These are phyloP conservation scores for Mercenaria mercenaria DNA, from an alignment of 1,140 invertebrate species.

Conservation along the genomic window DNA sequence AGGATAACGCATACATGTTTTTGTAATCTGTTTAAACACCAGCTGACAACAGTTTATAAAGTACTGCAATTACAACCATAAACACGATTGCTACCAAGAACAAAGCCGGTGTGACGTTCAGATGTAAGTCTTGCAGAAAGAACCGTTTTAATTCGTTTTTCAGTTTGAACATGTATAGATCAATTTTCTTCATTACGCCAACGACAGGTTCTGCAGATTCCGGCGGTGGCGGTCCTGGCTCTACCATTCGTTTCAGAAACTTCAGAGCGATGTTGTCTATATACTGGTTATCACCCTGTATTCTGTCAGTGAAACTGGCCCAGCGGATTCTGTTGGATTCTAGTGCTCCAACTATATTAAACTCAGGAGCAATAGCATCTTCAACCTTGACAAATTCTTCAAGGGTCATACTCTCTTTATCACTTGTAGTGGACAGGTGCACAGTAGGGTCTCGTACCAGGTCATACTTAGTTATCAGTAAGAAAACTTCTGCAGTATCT, in stretches of 20 bases:
- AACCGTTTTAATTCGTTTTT: neutral
- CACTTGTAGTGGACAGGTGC: neutral
- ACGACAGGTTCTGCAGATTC: neutral
- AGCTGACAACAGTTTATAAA: neutral
- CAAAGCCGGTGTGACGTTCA: neutral
- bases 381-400: neutral
- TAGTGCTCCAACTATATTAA: slow-evolving; percentile 16
- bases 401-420: neutral
- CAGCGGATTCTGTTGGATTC: slow-evolving; percentile 19
- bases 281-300: neutral
- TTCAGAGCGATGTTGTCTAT: slow-evolving; percentile 26
- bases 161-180: neutral
- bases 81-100: neutral
- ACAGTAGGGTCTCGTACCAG: neutral
- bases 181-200: neutral
- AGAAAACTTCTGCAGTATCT: slow-evolving; percentile 16
- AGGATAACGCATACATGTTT: too few relatives aligned
- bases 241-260: slow-evolving; percentile 29
- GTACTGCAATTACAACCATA: neutral
- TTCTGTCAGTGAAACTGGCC: slow-evolving; percentile 12
- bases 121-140: neutral
- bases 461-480: slow-evolving; percentile 36
- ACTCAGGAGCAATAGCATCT: neutral
- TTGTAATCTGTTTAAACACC: slow-evolving; percentile 13
- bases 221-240: neutral